Base-by-base conservation (phyloP, 1,140 invertebrate species). In the Aricia agestis region DNA sequence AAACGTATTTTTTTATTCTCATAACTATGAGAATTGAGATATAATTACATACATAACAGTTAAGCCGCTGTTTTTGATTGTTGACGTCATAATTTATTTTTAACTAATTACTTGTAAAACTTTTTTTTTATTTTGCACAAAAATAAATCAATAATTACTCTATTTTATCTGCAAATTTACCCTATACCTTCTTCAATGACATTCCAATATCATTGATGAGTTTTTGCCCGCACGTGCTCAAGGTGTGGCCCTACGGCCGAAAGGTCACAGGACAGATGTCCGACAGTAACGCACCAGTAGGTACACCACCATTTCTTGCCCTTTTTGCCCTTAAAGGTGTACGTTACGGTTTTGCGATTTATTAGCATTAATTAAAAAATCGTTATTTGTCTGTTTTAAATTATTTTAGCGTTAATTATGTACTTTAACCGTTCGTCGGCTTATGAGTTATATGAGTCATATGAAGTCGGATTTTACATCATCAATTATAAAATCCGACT, bases 261-360 rank as follows among this genome's bases (percentile, higher is more conserved):
- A 83, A 88, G 80, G 81, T 85, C 75, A 82, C 25, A 63, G 45
- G 72, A 74, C 86, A 88, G 86, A 89, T 89, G 85, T 82, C 77
- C 70, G 69, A 65, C n/a, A 76, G 74, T 74, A 72, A 76, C 61
- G 73, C 75, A 75, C 74, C 69, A 72, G 59, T 73, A 45, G 36
- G 4, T 52, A 7, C 36, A 36, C 36, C 45, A 36, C 57, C 65
- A 31, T 61, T 74, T 74, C 66, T 72, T 69, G 66, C 61, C 61
- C 57, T 41, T 36, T 42, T 7, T 17, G 18, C 9, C 19, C 31
- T 19, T 19, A 63, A 18, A 18, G 18, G 32, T 18, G 68, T 63
- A 63, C 19, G 18, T 25, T 45, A 18, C 58, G 52, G 57, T 58
- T 61, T 32, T 61, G 31, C 58, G 15, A 69, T 13, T 61, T 63